Evolutionary conservation across 2,888 invertebrate genomes (phyloP).

Genomic region (Diploptera punctata): DNA sequence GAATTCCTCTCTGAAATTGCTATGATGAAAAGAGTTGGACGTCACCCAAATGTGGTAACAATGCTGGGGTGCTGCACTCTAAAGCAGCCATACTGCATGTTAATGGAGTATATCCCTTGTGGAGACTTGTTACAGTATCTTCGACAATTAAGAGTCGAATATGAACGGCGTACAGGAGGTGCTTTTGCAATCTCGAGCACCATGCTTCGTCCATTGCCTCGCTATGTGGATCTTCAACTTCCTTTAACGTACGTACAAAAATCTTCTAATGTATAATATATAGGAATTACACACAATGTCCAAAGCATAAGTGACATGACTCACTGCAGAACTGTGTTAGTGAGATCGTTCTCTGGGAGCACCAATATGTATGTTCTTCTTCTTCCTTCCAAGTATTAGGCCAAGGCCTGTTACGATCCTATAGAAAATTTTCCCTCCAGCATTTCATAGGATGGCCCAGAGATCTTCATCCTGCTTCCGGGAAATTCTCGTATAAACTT

Average conservation of each 20-base stretch:
- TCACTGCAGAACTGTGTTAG: too few species aligned
- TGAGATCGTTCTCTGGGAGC: too few species aligned
- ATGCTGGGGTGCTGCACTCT: constrained; percentile 77
- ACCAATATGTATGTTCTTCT: too few species aligned
- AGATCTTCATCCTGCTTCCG: too few species aligned
- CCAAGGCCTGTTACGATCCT: too few species aligned
- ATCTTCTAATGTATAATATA: too few species aligned
- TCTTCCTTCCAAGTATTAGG: too few species aligned
- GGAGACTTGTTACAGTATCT: constrained; percentile 75
- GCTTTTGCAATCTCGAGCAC: constrained; percentile 18
- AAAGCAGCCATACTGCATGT: constrained; percentile 70
- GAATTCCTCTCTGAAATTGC: constrained; percentile 80
- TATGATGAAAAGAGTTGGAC: constrained; percentile 78
- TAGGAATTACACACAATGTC: too few species aligned
- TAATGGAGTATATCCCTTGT: constrained; percentile 80
- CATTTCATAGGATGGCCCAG: too few species aligned
- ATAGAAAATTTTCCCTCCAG: too few species aligned
- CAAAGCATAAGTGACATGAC: too few species aligned
- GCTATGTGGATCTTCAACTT: constrained; percentile 38
- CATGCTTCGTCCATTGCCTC: constrained; percentile 1
- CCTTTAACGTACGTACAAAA: constrained; percentile 21
- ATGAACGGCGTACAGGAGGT: constrained; percentile 31
- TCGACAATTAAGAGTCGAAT: constrained; percentile 40
- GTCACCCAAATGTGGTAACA: constrained; percentile 77
- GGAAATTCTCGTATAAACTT: too few species aligned